A percentile compares a stretch with the other conserved stretches of the same genome.
These are phyloP conservation scores for Nematostella vectensis DNA, from an alignment of 92 coral and sea anemone species.

Conservation along the genomic window DNA sequence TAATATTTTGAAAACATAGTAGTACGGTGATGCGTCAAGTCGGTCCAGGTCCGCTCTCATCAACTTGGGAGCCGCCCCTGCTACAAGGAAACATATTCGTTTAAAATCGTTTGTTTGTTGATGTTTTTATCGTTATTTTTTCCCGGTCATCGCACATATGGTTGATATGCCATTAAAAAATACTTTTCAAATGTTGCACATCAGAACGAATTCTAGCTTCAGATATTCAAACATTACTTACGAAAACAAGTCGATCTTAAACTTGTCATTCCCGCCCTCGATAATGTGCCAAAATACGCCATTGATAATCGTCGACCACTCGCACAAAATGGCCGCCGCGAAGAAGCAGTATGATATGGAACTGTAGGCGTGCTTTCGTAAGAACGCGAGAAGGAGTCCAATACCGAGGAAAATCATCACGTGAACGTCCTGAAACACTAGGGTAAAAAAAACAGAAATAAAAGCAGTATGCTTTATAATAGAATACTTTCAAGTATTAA, in stretches of 20 bases:
- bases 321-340: background rate
- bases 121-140: no score
- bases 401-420: conserved; percentile 74
- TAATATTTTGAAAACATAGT: no score
- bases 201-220: no score
- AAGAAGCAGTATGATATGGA: background rate
- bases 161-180: no score
- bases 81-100: background rate
- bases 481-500: no score
- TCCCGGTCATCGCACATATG: no score
- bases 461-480: no score
- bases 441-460: conserved; percentile 1
- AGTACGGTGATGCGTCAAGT: background rate
- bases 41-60: no score
- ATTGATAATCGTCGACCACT: background rate
- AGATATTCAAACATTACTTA: background rate
- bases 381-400: conserved; percentile 67
- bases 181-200: no score
- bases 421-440: conserved; percentile 76
- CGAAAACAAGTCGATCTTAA: background rate
- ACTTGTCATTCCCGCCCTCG: background rate
- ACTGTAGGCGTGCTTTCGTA: conserved; percentile 51
- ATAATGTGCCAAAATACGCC: background rate
- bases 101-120: no score
- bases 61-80: no score